Percentiles rank a stretch among this genome's conserved stretches.
Evolutionary conservation across 1,140 invertebrate species (phyloP).

Genomic region (Sycophaga agraensis): DNA sequence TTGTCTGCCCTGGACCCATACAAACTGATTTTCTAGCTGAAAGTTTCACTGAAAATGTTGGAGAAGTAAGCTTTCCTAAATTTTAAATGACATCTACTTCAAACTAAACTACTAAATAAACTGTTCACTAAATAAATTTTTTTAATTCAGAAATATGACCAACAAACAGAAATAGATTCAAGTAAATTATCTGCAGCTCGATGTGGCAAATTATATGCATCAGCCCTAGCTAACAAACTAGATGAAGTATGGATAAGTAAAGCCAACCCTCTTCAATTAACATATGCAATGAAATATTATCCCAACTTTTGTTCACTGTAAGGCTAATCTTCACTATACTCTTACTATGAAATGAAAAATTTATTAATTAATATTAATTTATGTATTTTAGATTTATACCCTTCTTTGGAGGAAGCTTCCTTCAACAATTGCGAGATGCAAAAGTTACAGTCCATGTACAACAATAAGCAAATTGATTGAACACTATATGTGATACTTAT

Average conservation of each 20-base stretch:
- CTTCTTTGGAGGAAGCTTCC: slow-evolving; percentile 44
- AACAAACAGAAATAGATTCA: slow-evolving; percentile 56
- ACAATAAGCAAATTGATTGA: too few relatives aligned
- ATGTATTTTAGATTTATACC: slow-evolving; percentile 49
- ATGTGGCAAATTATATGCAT: slow-evolving; percentile 71
- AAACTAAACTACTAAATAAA: background rate
- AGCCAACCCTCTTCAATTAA: slow-evolving; percentile 65
- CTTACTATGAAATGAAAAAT: background rate
- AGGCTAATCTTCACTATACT: slow-evolving; percentile 28
- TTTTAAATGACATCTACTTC: background rate
- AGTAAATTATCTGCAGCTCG: slow-evolving; percentile 69
- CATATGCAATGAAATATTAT: slow-evolving; percentile 67
- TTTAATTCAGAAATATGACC: slow-evolving; percentile 60
- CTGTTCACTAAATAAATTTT: slow-evolving; percentile 28
- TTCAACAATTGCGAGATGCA: slow-evolving; percentile 47
- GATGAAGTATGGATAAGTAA: slow-evolving; percentile 75
- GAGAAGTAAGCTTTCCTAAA: slow-evolving; percentile 55
- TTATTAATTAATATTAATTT: slow-evolving; percentile 16
- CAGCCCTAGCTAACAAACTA: slow-evolving; percentile 76
- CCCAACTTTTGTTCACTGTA: slow-evolving; percentile 65
- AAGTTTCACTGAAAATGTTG: slow-evolving; percentile 68
- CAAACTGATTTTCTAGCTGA: slow-evolving; percentile 72
- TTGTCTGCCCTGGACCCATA: slow-evolving; percentile 78
- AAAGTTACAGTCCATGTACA: slow-evolving; percentile 37
- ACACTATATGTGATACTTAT: too few relatives aligned